phyloP scores from a whole-genome alignment of 1,140 invertebrate genomes.

The Epicauta chinensis region DNA sequence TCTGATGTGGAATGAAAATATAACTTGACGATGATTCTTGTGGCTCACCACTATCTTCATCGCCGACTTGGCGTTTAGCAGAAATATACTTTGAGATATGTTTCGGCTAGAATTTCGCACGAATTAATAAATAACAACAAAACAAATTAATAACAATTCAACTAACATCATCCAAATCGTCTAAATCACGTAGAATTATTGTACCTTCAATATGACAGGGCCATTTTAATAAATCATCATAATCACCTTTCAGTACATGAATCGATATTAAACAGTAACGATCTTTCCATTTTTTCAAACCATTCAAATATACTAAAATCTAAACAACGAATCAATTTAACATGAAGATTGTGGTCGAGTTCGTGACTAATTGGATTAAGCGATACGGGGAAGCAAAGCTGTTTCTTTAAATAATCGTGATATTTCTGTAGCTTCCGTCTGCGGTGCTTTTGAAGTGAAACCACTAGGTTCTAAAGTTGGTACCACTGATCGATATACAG shows the following conservation, averaged over 20 bases:
- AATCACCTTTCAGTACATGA: slow-evolving; percentile 58
- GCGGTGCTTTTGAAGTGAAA: no score
- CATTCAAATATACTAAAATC: slow-evolving; percentile 62
- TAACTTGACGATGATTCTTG: slow-evolving; percentile 56
- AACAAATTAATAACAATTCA: slow-evolving; percentile 35
- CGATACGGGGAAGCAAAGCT: no score
- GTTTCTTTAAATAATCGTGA: no score
- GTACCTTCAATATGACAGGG: slow-evolving; percentile 57
- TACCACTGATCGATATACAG: no score
- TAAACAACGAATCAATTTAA: no score
- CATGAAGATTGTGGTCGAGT: no score
- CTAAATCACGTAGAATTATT: slow-evolving; percentile 54
- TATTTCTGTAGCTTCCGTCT: no score
- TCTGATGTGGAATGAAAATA: slow-evolving; percentile 66
- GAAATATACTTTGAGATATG: slow-evolving; percentile 48
- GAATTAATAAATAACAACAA: neutral
- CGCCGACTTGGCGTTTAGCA: slow-evolving; percentile 42
- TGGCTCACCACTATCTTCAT: slow-evolving; percentile 44
- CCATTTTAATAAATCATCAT: slow-evolving; percentile 62
- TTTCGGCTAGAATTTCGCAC: slow-evolving; percentile 37
- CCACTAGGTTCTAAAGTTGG: no score
- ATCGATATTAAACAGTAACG: slow-evolving; percentile 61
- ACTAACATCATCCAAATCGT: slow-evolving; percentile 29
- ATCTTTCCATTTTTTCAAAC: slow-evolving; percentile 65
- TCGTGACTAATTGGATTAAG: no score